Percentiles rank a stretch among this genome's conserved stretches.
These are phyloP conservation scores for Anorthoa munda DNA, from an alignment of 2,888 invertebrate genomes.

Conservation along the genomic window DNA sequence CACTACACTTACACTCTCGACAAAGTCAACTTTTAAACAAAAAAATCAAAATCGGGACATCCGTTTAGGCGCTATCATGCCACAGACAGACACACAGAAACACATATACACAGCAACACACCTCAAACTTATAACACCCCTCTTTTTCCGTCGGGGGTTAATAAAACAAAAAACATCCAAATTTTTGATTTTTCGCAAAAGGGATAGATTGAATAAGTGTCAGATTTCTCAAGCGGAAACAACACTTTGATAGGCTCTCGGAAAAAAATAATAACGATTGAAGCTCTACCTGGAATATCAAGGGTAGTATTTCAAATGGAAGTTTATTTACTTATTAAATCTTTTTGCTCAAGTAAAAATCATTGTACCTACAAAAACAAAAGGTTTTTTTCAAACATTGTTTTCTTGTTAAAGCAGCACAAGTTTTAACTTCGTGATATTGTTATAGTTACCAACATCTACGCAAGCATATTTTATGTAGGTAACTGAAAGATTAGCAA, in stretches of 20 bases:
- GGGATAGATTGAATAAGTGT: background rate
- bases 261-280: conserved; percentile 10
- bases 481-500: conserved; percentile 3
- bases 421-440: background rate
- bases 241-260: background rate
- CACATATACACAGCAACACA: too few species aligned
- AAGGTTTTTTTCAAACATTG: background rate
- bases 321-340: too few species aligned
- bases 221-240: background rate
- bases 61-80: too few species aligned
- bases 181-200: background rate
- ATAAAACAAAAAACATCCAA: background rate
- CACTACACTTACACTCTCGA: too few species aligned
- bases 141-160: too few species aligned
- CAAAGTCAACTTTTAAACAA: too few species aligned
- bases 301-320: background rate
- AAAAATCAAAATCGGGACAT: too few species aligned
- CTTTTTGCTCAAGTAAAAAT: too few species aligned
- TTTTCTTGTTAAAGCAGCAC: background rate
- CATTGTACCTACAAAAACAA: too few species aligned
- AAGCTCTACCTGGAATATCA: background rate
- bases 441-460: too few species aligned
- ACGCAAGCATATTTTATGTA: background rate
- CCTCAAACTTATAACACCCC: too few species aligned
- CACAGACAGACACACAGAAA: too few species aligned